These are phyloP conservation scores for Rutilus rutilus DNA, from an alignment of 2,113 vertebrate species.

Conservation along the genomic window DNA sequence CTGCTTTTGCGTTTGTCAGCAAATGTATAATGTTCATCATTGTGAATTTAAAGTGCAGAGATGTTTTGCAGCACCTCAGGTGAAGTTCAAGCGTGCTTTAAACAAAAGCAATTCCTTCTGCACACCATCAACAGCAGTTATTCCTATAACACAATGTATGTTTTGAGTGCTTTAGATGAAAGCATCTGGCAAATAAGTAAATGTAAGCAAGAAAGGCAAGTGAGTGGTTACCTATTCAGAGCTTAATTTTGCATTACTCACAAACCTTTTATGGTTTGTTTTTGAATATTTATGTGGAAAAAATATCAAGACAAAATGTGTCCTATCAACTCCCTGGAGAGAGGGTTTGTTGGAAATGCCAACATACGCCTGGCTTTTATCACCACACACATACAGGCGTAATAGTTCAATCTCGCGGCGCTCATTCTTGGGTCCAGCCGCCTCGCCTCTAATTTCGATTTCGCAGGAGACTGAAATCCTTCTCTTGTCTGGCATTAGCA, in stretches of 20 bases:
- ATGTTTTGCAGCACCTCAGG: background rate
- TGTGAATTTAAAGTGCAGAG: background rate
- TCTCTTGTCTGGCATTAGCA: constrained; percentile 74
- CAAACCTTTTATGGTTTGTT: constrained; percentile 17
- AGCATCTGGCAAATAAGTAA: background rate
- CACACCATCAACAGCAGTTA: background rate
- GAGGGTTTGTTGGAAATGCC: constrained; percentile 32
- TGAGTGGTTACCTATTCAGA: background rate
- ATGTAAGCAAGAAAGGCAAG: background rate
- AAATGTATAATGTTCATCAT: background rate
- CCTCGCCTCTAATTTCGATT: constrained; percentile 41
- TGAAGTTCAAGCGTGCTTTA: background rate
- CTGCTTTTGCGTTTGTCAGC: background rate
- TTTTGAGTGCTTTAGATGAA: background rate
- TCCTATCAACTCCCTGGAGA: constrained; percentile 40
- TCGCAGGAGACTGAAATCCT: constrained; percentile 67
- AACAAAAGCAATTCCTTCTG: background rate
- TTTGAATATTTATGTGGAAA: constrained; percentile 28
- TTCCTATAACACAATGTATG: background rate
- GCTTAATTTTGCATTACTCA: background rate
- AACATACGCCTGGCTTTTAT: background rate
- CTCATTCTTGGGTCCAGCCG: constrained; percentile 26
- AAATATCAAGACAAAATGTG: constrained; percentile 31
- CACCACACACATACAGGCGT: background rate
- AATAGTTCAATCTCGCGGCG: background rate